phyloP scores from a whole-genome alignment of 2,888 invertebrate genomes.

The Caenorhabditis angaria region DNA sequence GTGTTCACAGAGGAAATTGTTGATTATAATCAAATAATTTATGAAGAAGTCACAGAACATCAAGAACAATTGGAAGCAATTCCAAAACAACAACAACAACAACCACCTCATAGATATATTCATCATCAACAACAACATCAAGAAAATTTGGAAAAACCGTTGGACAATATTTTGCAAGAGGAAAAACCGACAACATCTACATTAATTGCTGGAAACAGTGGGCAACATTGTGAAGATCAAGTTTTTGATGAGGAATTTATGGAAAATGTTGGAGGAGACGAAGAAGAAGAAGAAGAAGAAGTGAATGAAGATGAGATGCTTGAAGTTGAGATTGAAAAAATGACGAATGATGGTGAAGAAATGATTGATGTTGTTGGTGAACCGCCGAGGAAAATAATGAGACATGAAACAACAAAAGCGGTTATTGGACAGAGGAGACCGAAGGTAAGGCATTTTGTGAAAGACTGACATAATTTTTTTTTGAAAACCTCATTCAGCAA shows the following conservation, averaged over 20 bases:
- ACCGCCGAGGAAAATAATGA: neutral
- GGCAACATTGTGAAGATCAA: slow-evolving; percentile 18
- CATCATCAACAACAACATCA: neutral
- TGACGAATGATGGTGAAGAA: neutral
- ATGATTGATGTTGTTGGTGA: slow-evolving; percentile 4
- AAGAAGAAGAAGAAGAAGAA: slow-evolving; percentile 12
- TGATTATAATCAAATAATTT: neutral
- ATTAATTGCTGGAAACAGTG: no score
- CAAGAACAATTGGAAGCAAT: neutral
- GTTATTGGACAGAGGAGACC: neutral
- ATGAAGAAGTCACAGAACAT: neutral
- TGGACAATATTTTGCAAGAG: neutral
- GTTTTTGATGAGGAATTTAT: slow-evolving; percentile 20
- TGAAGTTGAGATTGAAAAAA: neutral
- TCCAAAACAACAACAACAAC: neutral
- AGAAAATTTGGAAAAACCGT: neutral
- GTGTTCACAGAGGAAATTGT: neutral
- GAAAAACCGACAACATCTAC: neutral
- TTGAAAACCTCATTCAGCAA: neutral
- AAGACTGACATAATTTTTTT: neutral
- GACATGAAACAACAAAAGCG: slow-evolving; percentile 9
- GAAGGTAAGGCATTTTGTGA: neutral
- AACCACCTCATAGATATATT: slow-evolving; percentile 3
- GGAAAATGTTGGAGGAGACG: slow-evolving; percentile 10
- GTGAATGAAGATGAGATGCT: slow-evolving; percentile 2